Conservation (phyloP, 2,113 vertebrate species). For the Electrona antarctica region DNA sequence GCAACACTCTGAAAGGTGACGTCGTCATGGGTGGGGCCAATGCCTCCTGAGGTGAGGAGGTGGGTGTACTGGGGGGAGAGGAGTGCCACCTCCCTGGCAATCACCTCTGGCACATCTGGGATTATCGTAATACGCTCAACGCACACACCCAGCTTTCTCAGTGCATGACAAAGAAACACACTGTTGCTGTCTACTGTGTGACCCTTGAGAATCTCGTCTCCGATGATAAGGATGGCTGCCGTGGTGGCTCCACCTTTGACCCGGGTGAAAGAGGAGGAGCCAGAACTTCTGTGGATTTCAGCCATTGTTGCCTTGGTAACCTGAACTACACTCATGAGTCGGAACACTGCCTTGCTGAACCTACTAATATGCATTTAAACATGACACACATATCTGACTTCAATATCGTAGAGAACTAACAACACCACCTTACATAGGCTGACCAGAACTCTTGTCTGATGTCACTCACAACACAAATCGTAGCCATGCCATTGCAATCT, state of each 20-base stretch:
- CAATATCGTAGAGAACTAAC: too few species aligned
- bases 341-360: slow-evolving; percentile 65
- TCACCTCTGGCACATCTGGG: slow-evolving; percentile 85
- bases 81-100: slow-evolving; percentile 84
- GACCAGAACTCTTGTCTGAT: too few species aligned
- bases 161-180: slow-evolving; percentile 84
- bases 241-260: slow-evolving; percentile 67
- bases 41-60: slow-evolving; percentile 90
- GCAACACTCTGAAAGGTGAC: slow-evolving; percentile 93
- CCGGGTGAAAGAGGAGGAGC: slow-evolving; percentile 24
- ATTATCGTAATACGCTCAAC: slow-evolving; percentile 88
- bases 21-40: slow-evolving; percentile 96
- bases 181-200: slow-evolving; percentile 94
- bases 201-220: slow-evolving; percentile 97
- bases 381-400: too few species aligned
- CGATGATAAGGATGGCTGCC: slow-evolving; percentile 92
- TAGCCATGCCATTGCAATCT: too few species aligned
- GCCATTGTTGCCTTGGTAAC: slow-evolving; percentile 79
- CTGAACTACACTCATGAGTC: slow-evolving; percentile 65
- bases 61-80: slow-evolving; percentile 85
- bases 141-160: slow-evolving; percentile 87
- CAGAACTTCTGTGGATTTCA: slow-evolving; percentile 43
- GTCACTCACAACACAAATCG: too few species aligned
- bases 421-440: too few species aligned
- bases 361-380: slow-evolving; percentile 50